Conservation (phyloP, 92 coral and sea anemone genomes). For the Parazoanthus darwini region DNA sequence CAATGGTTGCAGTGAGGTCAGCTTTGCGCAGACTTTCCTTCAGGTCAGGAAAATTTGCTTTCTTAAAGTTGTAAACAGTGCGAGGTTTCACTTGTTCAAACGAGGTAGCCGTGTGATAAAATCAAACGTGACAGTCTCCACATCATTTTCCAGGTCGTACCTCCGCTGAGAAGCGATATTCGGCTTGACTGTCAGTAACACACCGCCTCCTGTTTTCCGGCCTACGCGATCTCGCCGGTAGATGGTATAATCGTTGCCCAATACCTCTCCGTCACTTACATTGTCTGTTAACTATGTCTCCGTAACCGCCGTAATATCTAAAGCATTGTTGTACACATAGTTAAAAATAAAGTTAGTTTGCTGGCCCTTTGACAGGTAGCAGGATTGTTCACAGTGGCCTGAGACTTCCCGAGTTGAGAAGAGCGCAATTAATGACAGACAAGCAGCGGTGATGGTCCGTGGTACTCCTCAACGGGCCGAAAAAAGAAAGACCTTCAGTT, state of each 20-base stretch:
- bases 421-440: neutral
- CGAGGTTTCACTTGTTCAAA: neutral
- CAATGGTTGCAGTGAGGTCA: neutral
- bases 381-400: conserved; percentile 24
- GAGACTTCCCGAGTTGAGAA: neutral
- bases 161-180: conserved; percentile 43
- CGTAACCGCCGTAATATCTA: neutral
- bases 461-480: no score
- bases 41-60: neutral
- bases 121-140: no score
- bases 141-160: conserved; percentile 57
- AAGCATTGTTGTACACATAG: neutral
- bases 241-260: no score
- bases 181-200: conserved; percentile 54
- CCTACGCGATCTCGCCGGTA: no score
- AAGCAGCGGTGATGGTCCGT: neutral
- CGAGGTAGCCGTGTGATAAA: neutral
- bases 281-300: neutral
- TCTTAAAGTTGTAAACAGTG: conserved; percentile 3
- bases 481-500: no score
- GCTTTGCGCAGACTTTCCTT: neutral
- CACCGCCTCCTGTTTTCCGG: conserved; percentile 42
- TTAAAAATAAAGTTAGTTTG: neutral
- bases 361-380: conserved; percentile 4
- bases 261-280: neutral